Evolutionary conservation across 2,113 vertebrate genomes (phyloP).

Genomic region (Triplophysa siluroides): DNA sequence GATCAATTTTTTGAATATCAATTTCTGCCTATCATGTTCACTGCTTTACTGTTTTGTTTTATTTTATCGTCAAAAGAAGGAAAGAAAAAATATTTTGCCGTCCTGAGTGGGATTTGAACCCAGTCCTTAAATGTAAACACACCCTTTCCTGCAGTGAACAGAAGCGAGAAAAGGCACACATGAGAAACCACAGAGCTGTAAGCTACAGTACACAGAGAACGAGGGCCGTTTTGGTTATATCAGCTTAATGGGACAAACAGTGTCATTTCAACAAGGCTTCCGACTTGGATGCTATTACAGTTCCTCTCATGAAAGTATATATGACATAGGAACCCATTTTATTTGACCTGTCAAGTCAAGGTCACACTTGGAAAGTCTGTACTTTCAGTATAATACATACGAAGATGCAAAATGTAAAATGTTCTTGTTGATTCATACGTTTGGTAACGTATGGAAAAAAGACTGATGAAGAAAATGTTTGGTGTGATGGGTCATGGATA

Average conservation of each 20-base stretch:
- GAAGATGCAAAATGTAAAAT: no score
- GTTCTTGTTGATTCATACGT: no score
- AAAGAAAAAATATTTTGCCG: slow-evolving; percentile 52
- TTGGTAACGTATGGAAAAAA: no score
- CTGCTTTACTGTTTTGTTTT: slow-evolving; percentile 24
- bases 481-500: not conserved
- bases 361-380: not conserved
- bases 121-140: slow-evolving; percentile 72
- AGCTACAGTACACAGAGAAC: slow-evolving; percentile 58
- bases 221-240: slow-evolving; percentile 72
- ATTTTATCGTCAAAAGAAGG: slow-evolving; percentile 1
- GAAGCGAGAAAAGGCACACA: slow-evolving; percentile 80
- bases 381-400: no score
- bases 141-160: slow-evolving; percentile 68
- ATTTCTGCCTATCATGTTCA: slow-evolving; percentile 36
- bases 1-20: slow-evolving; percentile 38
- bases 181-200: slow-evolving; percentile 74
- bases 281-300: slow-evolving; percentile 33
- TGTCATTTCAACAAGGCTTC: slow-evolving; percentile 60
- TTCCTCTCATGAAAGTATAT: not conserved
- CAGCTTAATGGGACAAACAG: slow-evolving; percentile 68
- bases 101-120: slow-evolving; percentile 64
- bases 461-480: not conserved
- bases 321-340: slow-evolving; percentile 1
- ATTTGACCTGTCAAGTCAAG: not conserved